These are phyloP conservation scores for Syngnathus acus DNA, from an alignment of 2,797 vertebrate genomes.

Conservation along the genomic window DNA sequence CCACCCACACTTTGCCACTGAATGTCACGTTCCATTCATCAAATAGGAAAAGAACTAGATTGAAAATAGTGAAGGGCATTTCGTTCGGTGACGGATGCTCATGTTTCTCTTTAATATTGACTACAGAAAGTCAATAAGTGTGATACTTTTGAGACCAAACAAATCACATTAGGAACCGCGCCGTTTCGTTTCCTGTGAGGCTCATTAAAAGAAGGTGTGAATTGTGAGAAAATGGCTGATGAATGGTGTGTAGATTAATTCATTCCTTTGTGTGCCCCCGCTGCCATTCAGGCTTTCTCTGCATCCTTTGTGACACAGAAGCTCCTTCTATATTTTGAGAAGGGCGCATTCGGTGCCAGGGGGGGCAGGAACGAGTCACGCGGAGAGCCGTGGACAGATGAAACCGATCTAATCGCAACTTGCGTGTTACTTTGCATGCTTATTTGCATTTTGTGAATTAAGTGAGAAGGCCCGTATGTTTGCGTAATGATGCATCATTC, in stretches of 20 bases:
- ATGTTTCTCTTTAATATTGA: neutral
- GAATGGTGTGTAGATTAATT: conserved; percentile 44
- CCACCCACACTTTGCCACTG: conserved; percentile 29
- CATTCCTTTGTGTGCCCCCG: conserved; percentile 32
- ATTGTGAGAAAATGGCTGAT: conserved; percentile 37
- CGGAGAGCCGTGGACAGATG: conserved; percentile 19
- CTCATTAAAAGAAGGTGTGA: conserved; percentile 31
- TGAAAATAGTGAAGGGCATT: neutral
- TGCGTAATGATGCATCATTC: conserved; percentile 26
- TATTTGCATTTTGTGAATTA: conserved; percentile 16
- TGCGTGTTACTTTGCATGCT: conserved; percentile 13
- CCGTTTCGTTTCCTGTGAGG: conserved; percentile 26
- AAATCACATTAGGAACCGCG: neutral
- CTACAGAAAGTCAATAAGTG: neutral
- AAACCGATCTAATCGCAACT: conserved; percentile 19
- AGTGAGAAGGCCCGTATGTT: conserved; percentile 13
- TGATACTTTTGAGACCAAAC: neutral
- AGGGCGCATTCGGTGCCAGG: conserved; percentile 20
- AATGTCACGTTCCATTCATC: conserved; percentile 5
- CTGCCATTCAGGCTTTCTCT: conserved; percentile 29
- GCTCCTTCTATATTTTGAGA: conserved; percentile 28
- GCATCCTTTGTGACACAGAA: conserved; percentile 37
- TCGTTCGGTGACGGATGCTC: neutral
- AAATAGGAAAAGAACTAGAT: neutral
- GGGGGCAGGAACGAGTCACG: conserved; percentile 30